phyloP scores from a whole-genome alignment of 2,888 invertebrate genomes.

The Ceratothoa steindachneri region DNA sequence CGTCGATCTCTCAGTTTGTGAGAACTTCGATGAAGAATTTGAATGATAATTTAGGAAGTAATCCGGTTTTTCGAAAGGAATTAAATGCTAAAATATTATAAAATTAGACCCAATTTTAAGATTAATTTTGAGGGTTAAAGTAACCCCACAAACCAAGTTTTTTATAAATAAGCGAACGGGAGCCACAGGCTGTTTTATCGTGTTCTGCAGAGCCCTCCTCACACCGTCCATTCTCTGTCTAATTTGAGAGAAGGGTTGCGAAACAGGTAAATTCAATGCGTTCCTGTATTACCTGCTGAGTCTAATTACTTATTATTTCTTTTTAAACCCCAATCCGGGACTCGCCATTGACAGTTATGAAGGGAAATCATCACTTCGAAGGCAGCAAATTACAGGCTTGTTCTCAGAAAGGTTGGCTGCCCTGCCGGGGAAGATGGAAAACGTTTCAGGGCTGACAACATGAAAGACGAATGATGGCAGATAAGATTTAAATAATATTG shows the following conservation, averaged over 20 bases:
- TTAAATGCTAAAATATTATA: not conserved
- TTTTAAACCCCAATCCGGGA: not conserved
- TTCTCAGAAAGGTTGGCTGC: slow-evolving; percentile 3
- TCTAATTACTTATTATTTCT: slow-evolving; percentile 10
- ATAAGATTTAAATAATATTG: not conserved
- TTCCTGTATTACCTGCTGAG: slow-evolving; percentile 6
- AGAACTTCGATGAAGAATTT: not conserved
- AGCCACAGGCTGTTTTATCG: not conserved
- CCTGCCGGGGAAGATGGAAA: slow-evolving; percentile 8
- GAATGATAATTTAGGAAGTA: not conserved
- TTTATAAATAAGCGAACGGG: not conserved
- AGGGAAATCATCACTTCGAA: slow-evolving; percentile 11
- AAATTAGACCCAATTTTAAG: not conserved
- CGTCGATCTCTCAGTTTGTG: not conserved
- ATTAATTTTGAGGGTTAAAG: not conserved
- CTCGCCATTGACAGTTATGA: slow-evolving; percentile 12
- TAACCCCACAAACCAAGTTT: not conserved
- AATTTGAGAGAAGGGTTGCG: not conserved
- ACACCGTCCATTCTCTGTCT: not conserved
- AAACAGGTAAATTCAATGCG: not conserved
- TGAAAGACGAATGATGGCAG: not conserved
- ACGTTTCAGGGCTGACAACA: slow-evolving; percentile 12
- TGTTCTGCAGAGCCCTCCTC: not conserved
- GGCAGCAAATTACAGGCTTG: not conserved
- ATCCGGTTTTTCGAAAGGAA: not conserved